Base-by-base conservation (phyloP, 2,113 vertebrate genomes). In the Melanostigma gelatinosum region DNA sequence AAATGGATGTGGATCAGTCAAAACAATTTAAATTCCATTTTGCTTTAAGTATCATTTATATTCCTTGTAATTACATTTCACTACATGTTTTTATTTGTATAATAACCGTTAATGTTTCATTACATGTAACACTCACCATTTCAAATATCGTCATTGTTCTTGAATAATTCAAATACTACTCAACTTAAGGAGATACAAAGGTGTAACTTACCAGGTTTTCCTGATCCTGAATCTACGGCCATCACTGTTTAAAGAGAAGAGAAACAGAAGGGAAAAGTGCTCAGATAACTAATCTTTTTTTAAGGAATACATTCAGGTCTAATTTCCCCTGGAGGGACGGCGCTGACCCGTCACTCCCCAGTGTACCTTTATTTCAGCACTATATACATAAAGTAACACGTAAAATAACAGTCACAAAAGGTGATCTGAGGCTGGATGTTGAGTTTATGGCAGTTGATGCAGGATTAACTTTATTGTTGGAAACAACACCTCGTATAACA, bases 161-260 rank as follows among this genome's bases (percentile, higher is more conserved):
- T 15, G 54, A 27, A 73, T 77, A 0, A 66, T 74, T 50, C 0
- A 22, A 71, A 65, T 8, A 48, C 4, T 27, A 42, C 55, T 55
- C 20, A 72, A 27, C 3, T 44, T 40, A 27, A 29, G 7, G 1
- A 34, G 3, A 66, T 12, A 24, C 3, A 52, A 68, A 27, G 11
- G 22, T 36, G 13, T 34, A 48, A 87, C 93, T 91, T 84, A 94
- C 92, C 72, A 38, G 29, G 0, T 58, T 77, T 79, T 55, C 9
- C 52, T 44, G 55, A 4, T 0, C 12, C 80, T 38, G 12, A 0
- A 1, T 79, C 79, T 10, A 0, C 0, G 0, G 16, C 1, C 0
- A 55, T 48, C 40, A 91, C 92, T 94, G 78, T 44, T 42, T 34
- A 20, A 58, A 58, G 55, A 58, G 54, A 57, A 57, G n/a, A 4